Evolutionary conservation across 2,888 invertebrate genomes (phyloP).

Genomic region (Caenorhabditis sp.): DNA sequence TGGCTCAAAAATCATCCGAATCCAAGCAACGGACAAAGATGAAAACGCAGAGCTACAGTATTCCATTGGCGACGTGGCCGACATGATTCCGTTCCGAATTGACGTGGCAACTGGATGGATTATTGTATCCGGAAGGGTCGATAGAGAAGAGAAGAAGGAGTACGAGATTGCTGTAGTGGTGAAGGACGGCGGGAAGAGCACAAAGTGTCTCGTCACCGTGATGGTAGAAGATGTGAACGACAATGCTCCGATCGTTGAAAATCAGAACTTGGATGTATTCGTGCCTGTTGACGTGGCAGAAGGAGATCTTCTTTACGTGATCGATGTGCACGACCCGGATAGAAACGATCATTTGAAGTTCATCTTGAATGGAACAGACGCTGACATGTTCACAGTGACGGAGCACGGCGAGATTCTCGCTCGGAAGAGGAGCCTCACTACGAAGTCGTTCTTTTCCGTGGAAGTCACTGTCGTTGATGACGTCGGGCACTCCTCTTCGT

Average conservation of each 20-base stretch:
- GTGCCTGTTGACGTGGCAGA: conserved; percentile 29
- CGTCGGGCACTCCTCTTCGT: conserved; percentile 14
- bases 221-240: conserved; percentile 94
- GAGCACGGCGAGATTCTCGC: conserved; percentile 83
- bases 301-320: conserved; percentile 55
- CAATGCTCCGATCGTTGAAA: conserved; percentile 85
- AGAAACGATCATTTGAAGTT: conserved; percentile 15
- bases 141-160: conserved; percentile 90
- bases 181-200: conserved; percentile 2
- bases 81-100: conserved; percentile 86
- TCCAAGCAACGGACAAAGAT: conserved; percentile 89
- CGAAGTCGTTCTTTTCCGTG: background rate
- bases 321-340: conserved; percentile 61
- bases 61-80: background rate
- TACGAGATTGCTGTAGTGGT: conserved; percentile 83
- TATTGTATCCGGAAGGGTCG: conserved; percentile 89
- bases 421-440: conserved; percentile 4
- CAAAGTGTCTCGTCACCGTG: conserved; percentile 84
- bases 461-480: conserved; percentile 27
- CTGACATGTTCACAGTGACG: conserved; percentile 35
- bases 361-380: conserved; percentile 21
- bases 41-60: conserved; percentile 83
- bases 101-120: conserved; percentile 90
- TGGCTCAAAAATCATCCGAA: conserved; percentile 85
- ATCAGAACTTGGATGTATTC: conserved; percentile 62